phyloP scores from a whole-genome alignment of 2,888 invertebrate genomes.

The Blera fallax region DNA sequence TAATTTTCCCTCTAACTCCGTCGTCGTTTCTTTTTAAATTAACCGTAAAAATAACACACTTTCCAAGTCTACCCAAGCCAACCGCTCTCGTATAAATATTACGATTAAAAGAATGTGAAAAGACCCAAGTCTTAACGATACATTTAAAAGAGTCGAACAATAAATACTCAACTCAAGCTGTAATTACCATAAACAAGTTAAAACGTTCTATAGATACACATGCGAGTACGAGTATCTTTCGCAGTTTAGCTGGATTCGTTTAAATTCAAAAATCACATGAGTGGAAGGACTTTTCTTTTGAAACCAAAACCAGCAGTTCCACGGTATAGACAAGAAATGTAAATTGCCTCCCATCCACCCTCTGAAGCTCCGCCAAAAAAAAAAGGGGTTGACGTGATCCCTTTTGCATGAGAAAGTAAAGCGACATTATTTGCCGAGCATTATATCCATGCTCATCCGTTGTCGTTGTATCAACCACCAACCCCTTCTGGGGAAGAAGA shows the following conservation, averaged over 20 bases:
- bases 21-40: too few relatives aligned
- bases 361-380: too few relatives aligned
- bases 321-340: slow-evolving; percentile 29
- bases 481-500: neutral
- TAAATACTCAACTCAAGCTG: neutral
- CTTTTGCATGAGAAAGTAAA: slow-evolving; percentile 41
- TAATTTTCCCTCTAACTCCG: too few relatives aligned
- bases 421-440: slow-evolving; percentile 29
- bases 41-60: too few relatives aligned
- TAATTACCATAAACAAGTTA: slow-evolving; percentile 29
- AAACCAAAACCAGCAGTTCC: slow-evolving; percentile 23
- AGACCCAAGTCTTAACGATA: neutral
- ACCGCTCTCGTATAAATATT: too few relatives aligned
- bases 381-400: slow-evolving; percentile 44
- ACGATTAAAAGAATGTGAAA: neutral
- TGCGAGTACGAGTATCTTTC: too few relatives aligned
- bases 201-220: neutral
- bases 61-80: neutral
- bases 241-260: neutral
- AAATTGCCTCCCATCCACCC: too few relatives aligned
- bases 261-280: slow-evolving; percentile 12
- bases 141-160: neutral
- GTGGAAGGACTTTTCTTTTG: neutral
- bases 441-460: slow-evolving; percentile 26
- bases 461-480: neutral